Base-by-base conservation (phyloP, 1,140 invertebrate genomes). In the Choristoneura fumiferana region DNA sequence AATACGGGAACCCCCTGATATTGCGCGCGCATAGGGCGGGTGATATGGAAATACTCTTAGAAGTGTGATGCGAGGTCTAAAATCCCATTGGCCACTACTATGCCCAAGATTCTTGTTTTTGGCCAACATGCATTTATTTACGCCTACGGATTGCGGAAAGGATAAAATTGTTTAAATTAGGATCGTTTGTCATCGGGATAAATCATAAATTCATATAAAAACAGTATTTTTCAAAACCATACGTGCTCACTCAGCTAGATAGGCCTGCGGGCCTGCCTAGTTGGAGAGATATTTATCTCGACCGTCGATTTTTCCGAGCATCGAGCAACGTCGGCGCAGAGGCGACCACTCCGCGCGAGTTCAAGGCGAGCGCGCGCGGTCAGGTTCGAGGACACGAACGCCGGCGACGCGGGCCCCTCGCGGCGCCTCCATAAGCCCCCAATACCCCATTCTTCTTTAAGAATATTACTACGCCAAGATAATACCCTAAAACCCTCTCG, bases 331-430 rank as follows among this genome's bases (percentile, higher is more conserved):
- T 6, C 62, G 58, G 59, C 72, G 71, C 73, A 63, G 71, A 78
- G 77, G 63, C 75, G 76, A 74, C 67, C 72, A 70, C 65, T 63
- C 45, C 67, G 22, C 22, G 22, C 22, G 82, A 75, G 85, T 86
- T 88, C 85, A 88, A 88, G 85, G 85, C 82, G 78, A 88, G 43
- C 73, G 81, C 76, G 78, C 70, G 80, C 85, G 85, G 85, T 88
- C 83, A 85, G 82, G 85, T 85, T 86, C 85, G 85, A 88, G 85
- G 85, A 84, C 85, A 79, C 75, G 57, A 60, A 65, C 68, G 67
- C 54, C 55, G 64, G 67, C 55, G 38, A 53, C 60, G 64, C 65
- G 66, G 65, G 72, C 83, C 79, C 80, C 81, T 80, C 65, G 62
- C 74, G 68, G 77, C 69, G 74, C 79, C 76, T 80, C 81, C 71